These are phyloP conservation scores for Incurvaria masculella DNA, from an alignment of 2,888 invertebrate species.

Conservation along the genomic window DNA sequence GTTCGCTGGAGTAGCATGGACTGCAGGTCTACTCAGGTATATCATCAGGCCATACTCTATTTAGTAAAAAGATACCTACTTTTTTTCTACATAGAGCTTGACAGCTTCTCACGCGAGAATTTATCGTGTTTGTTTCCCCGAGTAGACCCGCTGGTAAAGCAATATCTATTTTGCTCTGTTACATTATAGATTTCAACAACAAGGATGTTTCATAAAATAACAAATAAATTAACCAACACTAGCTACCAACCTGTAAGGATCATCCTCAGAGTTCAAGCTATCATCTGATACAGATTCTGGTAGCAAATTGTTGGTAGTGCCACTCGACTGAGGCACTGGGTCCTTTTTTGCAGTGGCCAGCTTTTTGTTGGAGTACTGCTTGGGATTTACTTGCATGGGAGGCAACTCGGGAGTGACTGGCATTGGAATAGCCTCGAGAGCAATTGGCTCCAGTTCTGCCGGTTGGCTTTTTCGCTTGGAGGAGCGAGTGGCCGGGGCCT, in stretches of 20 bases:
- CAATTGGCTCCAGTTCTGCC: constrained; percentile 20
- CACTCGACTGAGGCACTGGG: constrained; percentile 19
- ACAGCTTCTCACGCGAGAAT: too few species aligned
- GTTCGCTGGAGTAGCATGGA: background rate
- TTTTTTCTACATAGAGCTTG: too few species aligned
- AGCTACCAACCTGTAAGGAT: constrained; percentile 75
- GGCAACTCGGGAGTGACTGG: constrained; percentile 28
- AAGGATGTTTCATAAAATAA: too few species aligned
- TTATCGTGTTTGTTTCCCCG: too few species aligned
- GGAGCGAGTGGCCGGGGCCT: constrained; percentile 76
- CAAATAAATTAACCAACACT: too few species aligned
- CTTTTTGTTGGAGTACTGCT: constrained; percentile 41
- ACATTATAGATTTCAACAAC: too few species aligned
- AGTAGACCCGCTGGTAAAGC: too few species aligned
- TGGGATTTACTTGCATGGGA: constrained; percentile 29
- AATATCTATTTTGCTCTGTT: too few species aligned
- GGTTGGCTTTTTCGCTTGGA: constrained; percentile 62
- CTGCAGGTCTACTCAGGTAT: too few species aligned
- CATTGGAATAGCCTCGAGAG: constrained; percentile 13
- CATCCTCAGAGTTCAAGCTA: constrained; percentile 82
- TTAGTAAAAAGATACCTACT: too few species aligned
- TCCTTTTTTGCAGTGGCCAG: constrained; percentile 32
- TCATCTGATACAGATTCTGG: constrained; percentile 63
- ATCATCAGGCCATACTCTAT: too few species aligned
- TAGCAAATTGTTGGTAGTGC: constrained; percentile 38